Conservation (phyloP, 2,113 vertebrate genomes). For the Triplophysa siluroides region DNA sequence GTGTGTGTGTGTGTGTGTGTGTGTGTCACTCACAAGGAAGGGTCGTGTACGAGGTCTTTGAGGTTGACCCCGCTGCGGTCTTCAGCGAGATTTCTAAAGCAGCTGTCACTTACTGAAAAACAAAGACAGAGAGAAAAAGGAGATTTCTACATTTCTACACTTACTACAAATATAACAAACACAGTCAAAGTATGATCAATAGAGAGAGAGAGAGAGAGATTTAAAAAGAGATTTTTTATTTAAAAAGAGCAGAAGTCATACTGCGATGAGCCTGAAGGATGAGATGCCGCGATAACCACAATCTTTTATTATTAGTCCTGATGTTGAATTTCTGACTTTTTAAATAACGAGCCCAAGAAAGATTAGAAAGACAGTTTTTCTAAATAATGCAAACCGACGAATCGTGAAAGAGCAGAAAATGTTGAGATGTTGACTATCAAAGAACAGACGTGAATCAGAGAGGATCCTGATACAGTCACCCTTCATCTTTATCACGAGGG, state of each 20-base stretch:
- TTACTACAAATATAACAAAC: too few species aligned
- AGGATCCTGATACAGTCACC: background rate
- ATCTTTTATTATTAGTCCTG: too few species aligned
- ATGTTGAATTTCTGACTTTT: background rate
- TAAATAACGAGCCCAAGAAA: background rate
- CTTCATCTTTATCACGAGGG: background rate
- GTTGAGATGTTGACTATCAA: too few species aligned
- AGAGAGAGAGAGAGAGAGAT: constrained; percentile 14
- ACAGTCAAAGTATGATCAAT: too few species aligned
- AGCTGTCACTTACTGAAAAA: constrained; percentile 96
- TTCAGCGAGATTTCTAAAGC: constrained; percentile 97
- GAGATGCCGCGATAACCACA: background rate
- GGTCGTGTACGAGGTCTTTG: constrained; percentile 98
- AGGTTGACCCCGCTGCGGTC: constrained; percentile 99
- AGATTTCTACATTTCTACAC: too few species aligned
- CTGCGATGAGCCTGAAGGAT: too few species aligned
- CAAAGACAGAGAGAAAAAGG: constrained; percentile 36
- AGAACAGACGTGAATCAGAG: background rate
- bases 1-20: constrained; percentile 37
- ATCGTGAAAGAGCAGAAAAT: background rate
- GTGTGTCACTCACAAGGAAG: constrained; percentile 89
- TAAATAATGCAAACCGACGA: too few species aligned
- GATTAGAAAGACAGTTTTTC: too few species aligned
- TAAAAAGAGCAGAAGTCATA: background rate
- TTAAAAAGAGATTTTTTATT: background rate